Evolutionary conservation across 2,797 vertebrate genomes (phyloP), one percentile per base, ranked within the genome.

Genomic region (Lates japonicus): DNA sequence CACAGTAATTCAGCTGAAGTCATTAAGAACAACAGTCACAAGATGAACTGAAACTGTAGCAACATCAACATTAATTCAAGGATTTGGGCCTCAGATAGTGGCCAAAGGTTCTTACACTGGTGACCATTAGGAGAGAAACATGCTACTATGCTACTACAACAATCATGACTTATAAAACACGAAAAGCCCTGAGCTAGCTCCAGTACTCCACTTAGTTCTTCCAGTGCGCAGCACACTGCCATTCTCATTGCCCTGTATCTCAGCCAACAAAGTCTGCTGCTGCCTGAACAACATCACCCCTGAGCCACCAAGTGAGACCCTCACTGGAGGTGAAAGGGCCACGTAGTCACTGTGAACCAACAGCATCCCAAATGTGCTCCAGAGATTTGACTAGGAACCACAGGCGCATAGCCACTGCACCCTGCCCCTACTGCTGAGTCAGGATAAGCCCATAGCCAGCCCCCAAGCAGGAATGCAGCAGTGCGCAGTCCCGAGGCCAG

Each of bases 371-470:
- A 71, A n/a, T 80, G 75, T 81, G 59, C 86, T 83, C 78, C 72
- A 82, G 69, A 80, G 75, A 79, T 69, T 88, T 81, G 82, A 90
- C 83, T 87, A 85, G 86, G 68, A 88, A 83, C 80, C 81, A 86
- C 76, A 89, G 85, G 88, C 80, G 14, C 89, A 79, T 80, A 80
- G 86, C 81, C 79, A 81, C 88, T 94, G 92, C 92, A 87, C 48
- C 29, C 64, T 90, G 93, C 93, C 93, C 76, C 22, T n/a, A n/a
- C 70, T 93, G 95, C 94, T 92, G 94, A 94, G 89, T 95, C 92
- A 94, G 94, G 88, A 90, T 82, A 75, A 88, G 88, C 86, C 87
- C 83, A 80, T 76, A 87, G 85, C 41, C 78, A 80, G 71, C 77
- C 71, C 76, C 63, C n/a, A 20, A 82, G 87, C 84, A 89, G 83